These are phyloP conservation scores for Nowickia ferox DNA, from an alignment of 2,888 invertebrate species.

Conservation along the genomic window DNA sequence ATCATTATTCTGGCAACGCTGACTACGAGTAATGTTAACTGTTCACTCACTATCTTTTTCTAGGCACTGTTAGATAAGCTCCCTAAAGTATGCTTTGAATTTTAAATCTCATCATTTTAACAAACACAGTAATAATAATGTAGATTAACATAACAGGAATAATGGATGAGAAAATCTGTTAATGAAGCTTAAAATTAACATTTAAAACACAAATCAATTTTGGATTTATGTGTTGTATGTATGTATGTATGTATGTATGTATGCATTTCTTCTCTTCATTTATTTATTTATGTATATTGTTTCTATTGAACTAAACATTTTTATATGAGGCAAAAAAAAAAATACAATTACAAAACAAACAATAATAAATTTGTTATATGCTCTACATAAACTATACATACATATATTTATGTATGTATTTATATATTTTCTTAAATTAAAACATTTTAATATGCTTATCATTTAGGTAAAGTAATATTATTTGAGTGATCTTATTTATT, in stretches of 20 bases:
- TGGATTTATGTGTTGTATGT: neutral
- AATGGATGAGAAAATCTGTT: neutral
- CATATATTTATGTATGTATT: neutral
- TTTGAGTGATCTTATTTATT: constrained; percentile 1
- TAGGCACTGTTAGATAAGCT: neutral
- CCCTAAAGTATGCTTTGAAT: constrained; percentile 31
- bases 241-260: too few relatives aligned
- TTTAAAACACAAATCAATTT: constrained; percentile 42
- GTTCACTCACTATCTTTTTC: neutral
- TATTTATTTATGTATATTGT: constrained; percentile 21
- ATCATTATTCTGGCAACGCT: too few relatives aligned
- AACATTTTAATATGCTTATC: constrained; percentile 26
- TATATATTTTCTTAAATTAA: constrained; percentile 1
- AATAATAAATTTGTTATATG: constrained; percentile 18
- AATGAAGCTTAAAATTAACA: constrained; percentile 5
- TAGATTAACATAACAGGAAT: neutral
- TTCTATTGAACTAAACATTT: constrained; percentile 23
- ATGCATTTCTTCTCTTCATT: constrained; percentile 8
- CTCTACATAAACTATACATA: constrained; percentile 26
- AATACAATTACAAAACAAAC: constrained; percentile 26
- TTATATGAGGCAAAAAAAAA: constrained; percentile 16
- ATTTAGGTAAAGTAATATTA: constrained; percentile 8
- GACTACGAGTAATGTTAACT: too few relatives aligned
- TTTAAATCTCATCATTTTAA: neutral
- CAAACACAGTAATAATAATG: neutral